Percentiles rank a stretch among this genome's conserved stretches.
phyloP scores from a whole-genome alignment of 2,888 invertebrate species.

The Leucoma salicis region DNA sequence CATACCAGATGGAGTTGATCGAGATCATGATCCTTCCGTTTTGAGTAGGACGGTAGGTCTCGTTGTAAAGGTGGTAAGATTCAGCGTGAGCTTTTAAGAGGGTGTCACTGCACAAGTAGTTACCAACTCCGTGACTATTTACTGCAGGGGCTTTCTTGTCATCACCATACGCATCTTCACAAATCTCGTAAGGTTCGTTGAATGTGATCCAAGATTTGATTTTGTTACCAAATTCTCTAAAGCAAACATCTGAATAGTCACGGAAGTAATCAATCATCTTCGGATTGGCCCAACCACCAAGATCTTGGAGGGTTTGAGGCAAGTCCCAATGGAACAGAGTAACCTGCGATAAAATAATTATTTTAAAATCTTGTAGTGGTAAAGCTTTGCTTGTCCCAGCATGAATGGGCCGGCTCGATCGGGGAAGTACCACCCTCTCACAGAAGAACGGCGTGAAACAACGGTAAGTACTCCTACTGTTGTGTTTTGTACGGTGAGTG shows the following conservation, averaged over 20 bases:
- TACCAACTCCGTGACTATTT: constrained; percentile 80
- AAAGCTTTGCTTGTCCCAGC: too few species aligned
- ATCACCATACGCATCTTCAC: constrained; percentile 79
- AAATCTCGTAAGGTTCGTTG: constrained; percentile 84
- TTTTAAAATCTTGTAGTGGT: too few species aligned
- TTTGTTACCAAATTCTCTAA: constrained; percentile 78
- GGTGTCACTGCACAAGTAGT: constrained; percentile 85
- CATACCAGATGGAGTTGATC: constrained; percentile 79
- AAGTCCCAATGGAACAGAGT: constrained; percentile 87
- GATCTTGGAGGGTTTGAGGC: constrained; percentile 81
- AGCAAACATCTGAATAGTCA: constrained; percentile 81
- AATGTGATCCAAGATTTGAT: constrained; percentile 87
- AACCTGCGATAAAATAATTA: constrained; percentile 56
- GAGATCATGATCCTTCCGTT: constrained; percentile 81
- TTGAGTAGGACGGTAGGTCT: constrained; percentile 79
- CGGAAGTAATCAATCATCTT: constrained; percentile 78
- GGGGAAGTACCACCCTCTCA: too few species aligned
- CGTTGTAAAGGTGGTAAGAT: constrained; percentile 84
- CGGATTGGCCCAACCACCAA: constrained; percentile 81
- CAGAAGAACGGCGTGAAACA: too few species aligned
- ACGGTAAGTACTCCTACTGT: too few species aligned
- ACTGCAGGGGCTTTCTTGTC: constrained; percentile 77
- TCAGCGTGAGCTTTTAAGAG: constrained; percentile 86
- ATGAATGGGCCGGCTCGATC: too few species aligned
- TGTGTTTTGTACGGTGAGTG: too few species aligned